These are phyloP conservation scores for Simalia tracyae DNA, from an alignment of 2,797 vertebrate genomes.

Conservation along the genomic window DNA sequence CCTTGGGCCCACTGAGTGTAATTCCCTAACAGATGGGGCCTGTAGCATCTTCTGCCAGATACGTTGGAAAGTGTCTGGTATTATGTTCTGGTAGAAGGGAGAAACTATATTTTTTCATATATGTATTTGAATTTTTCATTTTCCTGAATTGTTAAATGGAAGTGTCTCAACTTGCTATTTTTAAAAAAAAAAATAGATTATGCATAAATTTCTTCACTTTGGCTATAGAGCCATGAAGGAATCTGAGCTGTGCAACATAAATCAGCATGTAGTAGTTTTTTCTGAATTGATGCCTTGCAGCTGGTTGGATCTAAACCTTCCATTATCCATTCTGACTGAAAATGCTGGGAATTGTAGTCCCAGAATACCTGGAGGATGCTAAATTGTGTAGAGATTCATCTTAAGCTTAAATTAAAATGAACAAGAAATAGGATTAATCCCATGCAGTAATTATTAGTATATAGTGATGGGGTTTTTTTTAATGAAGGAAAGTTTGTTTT, in stretches of 20 bases:
- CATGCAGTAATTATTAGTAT: neutral
- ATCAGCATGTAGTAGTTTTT: neutral
- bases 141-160: neutral
- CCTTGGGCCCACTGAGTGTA: too few species aligned
- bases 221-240: neutral
- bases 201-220: neutral
- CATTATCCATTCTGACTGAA: neutral
- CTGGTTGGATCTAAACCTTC: neutral
- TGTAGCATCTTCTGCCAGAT: too few species aligned
- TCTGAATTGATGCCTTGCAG: neutral
- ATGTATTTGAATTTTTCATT: neutral
- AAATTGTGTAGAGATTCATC: neutral
- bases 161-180: neutral
- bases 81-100: neutral
- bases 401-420: neutral
- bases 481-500: neutral
- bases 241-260: neutral
- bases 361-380: neutral
- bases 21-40: too few species aligned
- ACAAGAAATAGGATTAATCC: neutral
- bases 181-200: neutral
- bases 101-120: neutral
- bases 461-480: neutral
- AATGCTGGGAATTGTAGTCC: neutral
- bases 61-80: neutral